A percentile compares a stretch with the other conserved stretches of the same genome.
These are phyloP conservation scores for Australoheros facetus DNA, from an alignment of 2,797 vertebrate genomes.

Conservation along the genomic window DNA sequence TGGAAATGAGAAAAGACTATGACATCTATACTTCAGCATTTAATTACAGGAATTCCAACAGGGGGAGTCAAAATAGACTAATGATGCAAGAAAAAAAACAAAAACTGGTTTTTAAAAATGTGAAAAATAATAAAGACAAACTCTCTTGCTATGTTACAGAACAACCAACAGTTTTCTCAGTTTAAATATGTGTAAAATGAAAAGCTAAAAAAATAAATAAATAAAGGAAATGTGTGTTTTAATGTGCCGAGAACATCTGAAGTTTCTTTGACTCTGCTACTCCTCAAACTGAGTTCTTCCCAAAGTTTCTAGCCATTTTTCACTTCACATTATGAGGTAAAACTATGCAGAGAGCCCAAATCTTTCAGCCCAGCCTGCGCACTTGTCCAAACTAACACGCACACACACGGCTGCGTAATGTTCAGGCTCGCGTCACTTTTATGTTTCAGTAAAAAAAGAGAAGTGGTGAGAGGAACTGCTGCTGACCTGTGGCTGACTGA, in stretches of 20 bases:
- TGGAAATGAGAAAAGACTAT: constrained; percentile 39
- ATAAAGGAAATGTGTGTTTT: background rate
- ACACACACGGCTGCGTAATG: constrained; percentile 16
- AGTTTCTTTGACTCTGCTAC: background rate
- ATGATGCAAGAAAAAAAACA: background rate
- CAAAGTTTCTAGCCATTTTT: background rate
- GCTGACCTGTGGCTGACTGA: background rate
- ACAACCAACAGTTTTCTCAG: background rate
- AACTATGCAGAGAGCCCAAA: constrained; percentile 7
- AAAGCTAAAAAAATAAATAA: no score
- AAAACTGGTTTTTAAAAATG: no score
- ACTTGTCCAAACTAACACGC: background rate
- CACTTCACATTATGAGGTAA: constrained; percentile 19
- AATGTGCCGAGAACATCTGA: background rate
- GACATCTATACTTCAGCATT: background rate
- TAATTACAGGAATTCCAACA: background rate
- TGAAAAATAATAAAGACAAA: background rate
- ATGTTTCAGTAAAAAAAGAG: constrained; percentile 5
- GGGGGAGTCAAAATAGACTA: background rate
- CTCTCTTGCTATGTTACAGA: background rate
- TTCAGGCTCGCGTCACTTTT: constrained; percentile 46
- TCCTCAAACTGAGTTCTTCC: background rate
- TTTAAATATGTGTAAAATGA: background rate
- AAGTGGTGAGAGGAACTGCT: background rate
- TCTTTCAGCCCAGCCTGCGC: background rate